A percentile compares a stretch with the other conserved stretches of the same genome.
Conservation (phyloP, 2,888 invertebrate genomes). For the Creontiades dilutus region DNA sequence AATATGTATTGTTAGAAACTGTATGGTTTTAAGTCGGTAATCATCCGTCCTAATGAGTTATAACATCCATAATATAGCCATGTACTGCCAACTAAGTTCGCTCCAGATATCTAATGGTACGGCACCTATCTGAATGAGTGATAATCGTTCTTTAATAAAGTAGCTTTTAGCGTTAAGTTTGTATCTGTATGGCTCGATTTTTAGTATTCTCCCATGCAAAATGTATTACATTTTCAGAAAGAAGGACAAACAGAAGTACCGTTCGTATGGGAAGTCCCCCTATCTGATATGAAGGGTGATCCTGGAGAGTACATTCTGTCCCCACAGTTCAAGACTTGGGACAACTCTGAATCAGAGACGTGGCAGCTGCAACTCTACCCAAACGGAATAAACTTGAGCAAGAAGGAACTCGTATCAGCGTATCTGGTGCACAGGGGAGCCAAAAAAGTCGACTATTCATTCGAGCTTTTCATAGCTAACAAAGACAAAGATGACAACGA, state of each 20-base stretch:
- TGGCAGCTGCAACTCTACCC: slow-evolving; percentile 3
- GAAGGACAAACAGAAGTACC: background rate
- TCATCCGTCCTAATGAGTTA: too few species aligned
- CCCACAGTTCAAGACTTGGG: background rate
- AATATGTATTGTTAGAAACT: too few species aligned
- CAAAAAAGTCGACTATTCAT: background rate
- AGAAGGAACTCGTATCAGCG: background rate
- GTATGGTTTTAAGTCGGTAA: too few species aligned
- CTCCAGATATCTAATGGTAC: too few species aligned
- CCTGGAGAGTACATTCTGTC: background rate
- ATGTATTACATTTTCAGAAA: background rate
- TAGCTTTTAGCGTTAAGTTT: too few species aligned
- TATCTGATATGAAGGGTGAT: background rate
- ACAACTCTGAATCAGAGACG: background rate
- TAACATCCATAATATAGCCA: too few species aligned
- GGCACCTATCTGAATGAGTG: too few species aligned
- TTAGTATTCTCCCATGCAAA: too few species aligned
- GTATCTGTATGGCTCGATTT: too few species aligned
- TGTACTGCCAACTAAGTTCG: too few species aligned
- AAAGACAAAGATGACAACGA: background rate
- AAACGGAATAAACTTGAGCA: background rate
- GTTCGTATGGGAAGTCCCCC: background rate
- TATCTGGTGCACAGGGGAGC: background rate
- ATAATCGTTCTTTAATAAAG: too few species aligned
- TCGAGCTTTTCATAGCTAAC: background rate